Base-by-base conservation (phyloP, 2,797 vertebrate genomes). In the Ctenochaetus hawaiiensis region DNA sequence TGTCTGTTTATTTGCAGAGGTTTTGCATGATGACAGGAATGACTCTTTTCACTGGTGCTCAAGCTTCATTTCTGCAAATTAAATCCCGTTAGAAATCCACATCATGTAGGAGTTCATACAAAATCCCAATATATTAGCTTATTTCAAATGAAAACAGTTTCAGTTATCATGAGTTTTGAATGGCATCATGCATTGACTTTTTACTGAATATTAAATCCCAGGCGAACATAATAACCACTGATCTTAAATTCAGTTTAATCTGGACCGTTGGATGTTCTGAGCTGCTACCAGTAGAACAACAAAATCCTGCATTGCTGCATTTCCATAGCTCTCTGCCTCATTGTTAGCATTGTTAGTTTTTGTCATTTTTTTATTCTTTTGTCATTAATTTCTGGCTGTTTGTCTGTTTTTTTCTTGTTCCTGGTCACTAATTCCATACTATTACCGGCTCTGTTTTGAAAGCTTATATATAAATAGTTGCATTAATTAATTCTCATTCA, bases 401-500 rank as follows among this genome's bases (percentile, higher is more conserved):
- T 14, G 23, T 30, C 11, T 17, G 9, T 39, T 26, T 11, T 11
- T n/a, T 59, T 8, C 8, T 3, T 39, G 26, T 34, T 59, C n/a
- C 39, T 51, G 11, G 4, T 62, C 39, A 2, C 18, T 39, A 34
- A 57, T 72, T 13, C 22, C 17, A 0, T 47, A 1, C 20, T 14
- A 23, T 48, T 16, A n/a, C 7, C 20, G 17, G 12, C 43, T 49
- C 22, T 23, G 26, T 67, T 53, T 72, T 49, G 67, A 80, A 78
- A 47, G 43, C 47, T 34, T 10, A 66, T 52, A 43, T 73, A 77
- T 70, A 77, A 73, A 76, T 71, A 73, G 68, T 72, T 6, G 16
- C 65, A 11, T 74, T 65, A 44, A 76, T 82, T 57, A 54, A 75
- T 70, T 85, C 54, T 78, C 62, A 12, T 84, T 85, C 41, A 74